Conservation (phyloP, 2,888 invertebrate species). For the Epicampocera succincta region DNA sequence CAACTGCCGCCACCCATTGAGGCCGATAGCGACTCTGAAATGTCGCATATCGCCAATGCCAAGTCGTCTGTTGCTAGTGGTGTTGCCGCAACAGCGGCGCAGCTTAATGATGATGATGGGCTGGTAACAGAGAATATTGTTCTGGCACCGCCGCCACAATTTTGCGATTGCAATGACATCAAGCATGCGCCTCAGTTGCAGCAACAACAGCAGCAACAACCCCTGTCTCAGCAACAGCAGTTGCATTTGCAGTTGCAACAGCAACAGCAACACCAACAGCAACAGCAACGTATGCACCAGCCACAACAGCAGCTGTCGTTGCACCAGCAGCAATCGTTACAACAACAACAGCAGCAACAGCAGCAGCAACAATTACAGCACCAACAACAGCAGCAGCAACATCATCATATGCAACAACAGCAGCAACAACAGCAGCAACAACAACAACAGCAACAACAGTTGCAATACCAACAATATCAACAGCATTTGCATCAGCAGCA, state of each 20-base stretch:
- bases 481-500: slow-evolving; percentile 73
- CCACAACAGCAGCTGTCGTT: slow-evolving; percentile 72
- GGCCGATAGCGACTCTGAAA: slow-evolving; percentile 86
- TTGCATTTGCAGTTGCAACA: slow-evolving; percentile 69
- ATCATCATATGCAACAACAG: slow-evolving; percentile 72
- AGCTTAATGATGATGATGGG: slow-evolving; percentile 70
- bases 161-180: slow-evolving; percentile 88
- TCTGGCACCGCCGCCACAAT: slow-evolving; percentile 94
- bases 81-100: slow-evolving; percentile 73
- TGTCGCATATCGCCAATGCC: slow-evolving; percentile 71
- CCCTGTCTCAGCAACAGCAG: slow-evolving; percentile 72
- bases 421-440: slow-evolving; percentile 73
- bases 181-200: slow-evolving; percentile 78
- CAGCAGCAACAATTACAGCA: slow-evolving; percentile 75
- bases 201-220: slow-evolving; percentile 71
- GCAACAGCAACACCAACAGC: slow-evolving; percentile 72
- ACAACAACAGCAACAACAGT: slow-evolving; percentile 70
- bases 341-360: slow-evolving; percentile 70
- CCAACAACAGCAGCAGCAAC: slow-evolving; percentile 73
- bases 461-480: slow-evolving; percentile 62
- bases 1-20: slow-evolving; percentile 91
- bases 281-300: slow-evolving; percentile 73
- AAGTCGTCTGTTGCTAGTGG: slow-evolving; percentile 71
- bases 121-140: slow-evolving; percentile 84
- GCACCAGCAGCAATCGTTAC: slow-evolving; percentile 73